A percentile compares a stretch with the other conserved stretches of the same genome.
phyloP scores from a whole-genome alignment of 2,888 invertebrate species.

The Drosophila sordidula region DNA sequence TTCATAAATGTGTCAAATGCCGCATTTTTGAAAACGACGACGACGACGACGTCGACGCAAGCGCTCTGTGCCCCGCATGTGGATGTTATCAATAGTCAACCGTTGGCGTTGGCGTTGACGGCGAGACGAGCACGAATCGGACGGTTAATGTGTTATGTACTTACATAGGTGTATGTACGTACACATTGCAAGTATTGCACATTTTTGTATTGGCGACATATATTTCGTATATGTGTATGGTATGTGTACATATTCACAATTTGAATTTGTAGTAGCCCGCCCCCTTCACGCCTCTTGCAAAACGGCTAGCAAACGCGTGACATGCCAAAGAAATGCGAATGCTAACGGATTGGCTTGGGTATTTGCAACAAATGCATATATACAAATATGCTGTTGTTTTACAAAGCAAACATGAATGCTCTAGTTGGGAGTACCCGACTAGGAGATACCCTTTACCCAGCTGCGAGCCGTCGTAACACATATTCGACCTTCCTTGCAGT shows the following conservation, averaged over 20 bases:
- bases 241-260: conserved; percentile 38
- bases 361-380: conserved; percentile 14
- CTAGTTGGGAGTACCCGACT: not conserved
- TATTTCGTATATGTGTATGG: conserved; percentile 23
- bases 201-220: conserved; percentile 48
- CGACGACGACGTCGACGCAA: conserved; percentile 29
- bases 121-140: conserved; percentile 52
- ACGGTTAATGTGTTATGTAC: conserved; percentile 40
- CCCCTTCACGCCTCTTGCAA: conserved; percentile 12
- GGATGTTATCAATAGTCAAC: conserved; percentile 52
- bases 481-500: too few relatives aligned
- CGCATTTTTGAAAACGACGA: conserved; percentile 69
- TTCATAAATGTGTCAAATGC: conserved; percentile 81
- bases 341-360: conserved; percentile 28
- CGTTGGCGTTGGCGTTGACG: conserved; percentile 33
- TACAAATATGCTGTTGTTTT: not conserved
- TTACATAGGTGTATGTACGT: conserved; percentile 6
- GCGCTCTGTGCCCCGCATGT: conserved; percentile 32
- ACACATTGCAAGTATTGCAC: conserved; percentile 41
- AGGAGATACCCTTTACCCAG: conserved; percentile 12
- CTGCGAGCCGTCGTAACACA: not conserved
- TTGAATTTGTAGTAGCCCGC: conserved; percentile 41
- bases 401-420: not conserved
- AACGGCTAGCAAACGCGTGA: conserved; percentile 49
- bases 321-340: conserved; percentile 58